Evolutionary conservation across 2,797 vertebrate species (phyloP).

Genomic region (Sphaeramia orbicularis): DNA sequence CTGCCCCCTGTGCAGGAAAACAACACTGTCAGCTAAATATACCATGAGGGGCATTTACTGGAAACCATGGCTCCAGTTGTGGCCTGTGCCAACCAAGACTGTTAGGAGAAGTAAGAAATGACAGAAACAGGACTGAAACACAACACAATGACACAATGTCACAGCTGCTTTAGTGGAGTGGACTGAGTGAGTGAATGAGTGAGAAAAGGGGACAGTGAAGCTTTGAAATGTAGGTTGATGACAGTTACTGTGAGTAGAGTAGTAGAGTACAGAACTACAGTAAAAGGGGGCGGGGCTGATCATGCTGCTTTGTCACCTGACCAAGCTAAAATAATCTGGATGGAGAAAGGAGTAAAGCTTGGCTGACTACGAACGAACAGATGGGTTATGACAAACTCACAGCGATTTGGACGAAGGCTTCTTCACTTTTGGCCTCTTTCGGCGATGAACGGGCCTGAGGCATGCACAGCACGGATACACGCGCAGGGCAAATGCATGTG

Average conservation of each 20-base stretch:
- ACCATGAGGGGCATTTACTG: constrained; percentile 33
- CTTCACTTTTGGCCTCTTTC: constrained; percentile 98
- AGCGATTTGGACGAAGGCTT: constrained; percentile 94
- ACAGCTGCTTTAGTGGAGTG: constrained; percentile 51
- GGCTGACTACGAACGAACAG: constrained; percentile 75
- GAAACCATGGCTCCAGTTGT: constrained; percentile 65
- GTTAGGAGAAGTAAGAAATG: constrained; percentile 53
- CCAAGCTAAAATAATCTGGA: constrained; percentile 55
- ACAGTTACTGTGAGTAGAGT: constrained; percentile 45
- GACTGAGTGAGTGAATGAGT: constrained; percentile 37
- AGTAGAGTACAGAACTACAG: constrained; percentile 50
- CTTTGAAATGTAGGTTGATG: constrained; percentile 65
- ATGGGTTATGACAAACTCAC: constrained; percentile 91
- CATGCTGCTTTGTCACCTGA: constrained; percentile 68
- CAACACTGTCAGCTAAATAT: constrained; percentile 45
- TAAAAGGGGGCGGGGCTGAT: constrained; percentile 17
- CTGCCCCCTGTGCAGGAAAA: constrained; percentile 87
- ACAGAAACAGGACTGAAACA: constrained; percentile 59
- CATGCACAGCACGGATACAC: constrained; percentile 82
- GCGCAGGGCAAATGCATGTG: constrained; percentile 80
- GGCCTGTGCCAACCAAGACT: constrained; percentile 65
- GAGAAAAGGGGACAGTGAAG: constrained; percentile 27
- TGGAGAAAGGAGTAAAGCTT: constrained; percentile 57
- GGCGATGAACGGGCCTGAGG: constrained; percentile 96
- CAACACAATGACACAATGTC: constrained; percentile 42